A percentile compares a stretch with the other conserved stretches of the same genome.
Conservation (phyloP, 2,888 invertebrate species). For the Athripsodes cinereus region DNA sequence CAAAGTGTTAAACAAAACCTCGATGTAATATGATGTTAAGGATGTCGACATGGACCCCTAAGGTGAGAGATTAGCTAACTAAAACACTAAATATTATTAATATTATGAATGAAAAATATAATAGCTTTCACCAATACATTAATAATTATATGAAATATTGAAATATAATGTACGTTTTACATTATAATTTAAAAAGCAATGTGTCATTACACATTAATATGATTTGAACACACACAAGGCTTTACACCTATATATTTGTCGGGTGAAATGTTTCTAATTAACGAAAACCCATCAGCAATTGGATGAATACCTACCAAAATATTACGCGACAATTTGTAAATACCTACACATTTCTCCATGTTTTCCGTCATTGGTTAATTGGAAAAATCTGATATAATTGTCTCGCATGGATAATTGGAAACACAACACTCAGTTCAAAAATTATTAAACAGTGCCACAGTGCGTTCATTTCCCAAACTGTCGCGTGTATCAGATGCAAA, state of each 20-base stretch:
- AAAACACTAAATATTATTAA: slow-evolving; percentile 10
- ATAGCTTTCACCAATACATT: no score
- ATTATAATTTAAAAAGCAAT: no score
- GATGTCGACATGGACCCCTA: not conserved
- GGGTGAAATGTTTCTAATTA: no score
- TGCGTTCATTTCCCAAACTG: not conserved
- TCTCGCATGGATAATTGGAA: not conserved
- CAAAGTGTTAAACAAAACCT: not conserved
- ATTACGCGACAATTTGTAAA: no score
- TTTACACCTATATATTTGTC: no score
- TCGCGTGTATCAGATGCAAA: not conserved
- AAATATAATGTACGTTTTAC: no score
- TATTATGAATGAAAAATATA: slow-evolving; percentile 8
- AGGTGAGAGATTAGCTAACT: slow-evolving; percentile 4
- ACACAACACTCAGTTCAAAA: not conserved
- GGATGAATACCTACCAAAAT: no score
- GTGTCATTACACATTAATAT: no score
- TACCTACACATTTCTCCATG: not conserved
- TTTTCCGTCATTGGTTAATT: not conserved
- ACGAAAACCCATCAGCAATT: no score
- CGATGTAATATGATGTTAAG: not conserved
- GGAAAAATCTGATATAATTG: slow-evolving; percentile 1
- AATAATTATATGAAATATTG: no score
- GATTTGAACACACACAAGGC: no score
- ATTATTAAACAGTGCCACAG: not conserved